Conservation (phyloP, 1,140 invertebrate genomes). For the Camponotus pennsylvanicus region DNA sequence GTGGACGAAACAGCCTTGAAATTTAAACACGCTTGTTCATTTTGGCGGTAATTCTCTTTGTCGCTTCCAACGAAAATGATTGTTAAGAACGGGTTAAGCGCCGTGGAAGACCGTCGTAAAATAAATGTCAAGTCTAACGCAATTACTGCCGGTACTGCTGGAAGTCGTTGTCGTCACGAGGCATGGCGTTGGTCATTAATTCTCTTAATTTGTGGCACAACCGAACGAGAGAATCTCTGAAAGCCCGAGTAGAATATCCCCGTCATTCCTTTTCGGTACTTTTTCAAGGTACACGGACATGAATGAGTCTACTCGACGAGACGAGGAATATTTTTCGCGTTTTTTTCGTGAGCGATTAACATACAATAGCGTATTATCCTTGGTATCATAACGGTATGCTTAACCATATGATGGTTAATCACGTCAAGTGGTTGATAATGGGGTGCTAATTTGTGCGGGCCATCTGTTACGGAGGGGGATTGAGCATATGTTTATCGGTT, state of each 20-base stretch:
- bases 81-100: conserved; percentile 66
- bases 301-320: conserved; percentile 38
- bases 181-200: conserved; percentile 68
- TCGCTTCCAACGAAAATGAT: conserved; percentile 68
- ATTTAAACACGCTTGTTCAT: conserved; percentile 60
- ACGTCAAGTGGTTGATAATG: conserved; percentile 66
- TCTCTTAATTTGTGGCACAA: conserved; percentile 73
- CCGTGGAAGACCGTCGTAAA: conserved; percentile 66
- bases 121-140: conserved; percentile 74
- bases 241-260: conserved; percentile 47
- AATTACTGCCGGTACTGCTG: conserved; percentile 62
- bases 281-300: background rate
- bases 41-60: conserved; percentile 63
- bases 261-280: background rate
- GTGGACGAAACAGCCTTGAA: conserved; percentile 57
- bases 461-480: conserved; percentile 48
- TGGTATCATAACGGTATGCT: conserved; percentile 32
- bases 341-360: conserved; percentile 61
- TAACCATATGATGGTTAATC: conserved; percentile 51
- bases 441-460: conserved; percentile 60
- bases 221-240: conserved; percentile 67
- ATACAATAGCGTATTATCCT: conserved; percentile 52
- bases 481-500: conserved; percentile 52
- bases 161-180: conserved; percentile 62
- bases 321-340: conserved; percentile 38